Evolutionary conservation across 2,888 invertebrate species (phyloP).

Genomic region (Agrilus cyanescens): DNA sequence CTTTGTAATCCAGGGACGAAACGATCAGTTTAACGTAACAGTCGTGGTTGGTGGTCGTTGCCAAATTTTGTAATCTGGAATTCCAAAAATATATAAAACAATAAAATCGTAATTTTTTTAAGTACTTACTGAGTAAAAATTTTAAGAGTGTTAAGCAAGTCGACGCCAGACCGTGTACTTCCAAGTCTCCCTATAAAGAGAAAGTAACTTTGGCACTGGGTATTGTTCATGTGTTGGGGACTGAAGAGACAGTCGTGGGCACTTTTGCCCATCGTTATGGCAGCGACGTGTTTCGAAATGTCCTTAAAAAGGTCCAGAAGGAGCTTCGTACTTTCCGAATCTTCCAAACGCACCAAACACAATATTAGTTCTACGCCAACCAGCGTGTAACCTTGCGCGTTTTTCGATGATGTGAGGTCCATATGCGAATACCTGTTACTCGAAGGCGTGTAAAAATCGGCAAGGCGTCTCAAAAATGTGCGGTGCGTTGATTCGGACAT

Average conservation of each 20-base stretch:
- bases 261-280: conserved; percentile 58
- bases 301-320: conserved; percentile 71
- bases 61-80: conserved; percentile 65
- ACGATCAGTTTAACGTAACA: conserved; percentile 90
- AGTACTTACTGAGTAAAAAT: conserved; percentile 59
- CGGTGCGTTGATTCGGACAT: conserved; percentile 54
- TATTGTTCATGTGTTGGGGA: conserved; percentile 76
- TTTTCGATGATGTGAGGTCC: conserved; percentile 51
- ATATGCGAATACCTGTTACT: conserved; percentile 78
- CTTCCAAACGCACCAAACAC: conserved; percentile 46
- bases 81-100: conserved; percentile 5
- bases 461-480: conserved; percentile 61
- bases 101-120: background rate
- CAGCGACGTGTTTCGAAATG: conserved; percentile 60
- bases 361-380: conserved; percentile 65
- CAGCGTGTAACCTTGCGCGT: conserved; percentile 50
- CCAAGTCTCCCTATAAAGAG: conserved; percentile 82
- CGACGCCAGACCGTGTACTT: conserved; percentile 54
- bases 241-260: conserved; percentile 82
- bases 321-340: conserved; percentile 57
- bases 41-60: conserved; percentile 73
- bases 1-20: conserved; percentile 79
- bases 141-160: conserved; percentile 59
- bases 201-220: conserved; percentile 91
- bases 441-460: conserved; percentile 78